A percentile compares a stretch with the other conserved stretches of the same genome.
Conservation (phyloP, 2,797 vertebrate species). For the Halcyon smyrnensis region DNA sequence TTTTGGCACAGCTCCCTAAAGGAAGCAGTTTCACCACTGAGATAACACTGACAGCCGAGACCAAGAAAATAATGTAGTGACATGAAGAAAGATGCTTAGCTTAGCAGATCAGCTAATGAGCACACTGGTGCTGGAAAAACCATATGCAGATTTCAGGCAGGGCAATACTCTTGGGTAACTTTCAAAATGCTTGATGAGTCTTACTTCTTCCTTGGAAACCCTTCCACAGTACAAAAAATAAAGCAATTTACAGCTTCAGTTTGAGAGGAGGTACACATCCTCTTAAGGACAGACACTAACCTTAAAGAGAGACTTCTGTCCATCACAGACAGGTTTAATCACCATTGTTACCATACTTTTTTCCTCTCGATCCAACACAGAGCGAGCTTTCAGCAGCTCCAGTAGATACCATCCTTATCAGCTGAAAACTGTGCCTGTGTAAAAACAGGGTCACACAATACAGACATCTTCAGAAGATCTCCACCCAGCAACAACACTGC, state of each 20-base stretch:
- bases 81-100: not conserved
- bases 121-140: not conserved
- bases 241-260: not conserved
- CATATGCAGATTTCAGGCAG: not conserved
- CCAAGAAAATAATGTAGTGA: not conserved
- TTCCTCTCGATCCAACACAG: accelerated
- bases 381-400: not conserved
- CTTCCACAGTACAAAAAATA: not conserved
- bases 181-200: not conserved
- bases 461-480: not conserved
- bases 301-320: not conserved
- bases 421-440: not conserved
- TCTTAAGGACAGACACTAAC: not conserved
- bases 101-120: not conserved
- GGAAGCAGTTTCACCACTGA: not conserved
- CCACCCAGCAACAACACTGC: not conserved
- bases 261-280: not conserved
- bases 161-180: not conserved
- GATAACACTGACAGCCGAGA: not conserved
- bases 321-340: not conserved
- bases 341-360: accelerated
- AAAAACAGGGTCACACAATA: not conserved
- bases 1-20: not conserved
- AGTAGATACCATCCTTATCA: not conserved
- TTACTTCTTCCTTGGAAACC: not conserved